Evolutionary conservation across 2,888 invertebrate species (phyloP), one percentile per base, ranked within the genome.

Genomic region (Tuta absoluta): DNA sequence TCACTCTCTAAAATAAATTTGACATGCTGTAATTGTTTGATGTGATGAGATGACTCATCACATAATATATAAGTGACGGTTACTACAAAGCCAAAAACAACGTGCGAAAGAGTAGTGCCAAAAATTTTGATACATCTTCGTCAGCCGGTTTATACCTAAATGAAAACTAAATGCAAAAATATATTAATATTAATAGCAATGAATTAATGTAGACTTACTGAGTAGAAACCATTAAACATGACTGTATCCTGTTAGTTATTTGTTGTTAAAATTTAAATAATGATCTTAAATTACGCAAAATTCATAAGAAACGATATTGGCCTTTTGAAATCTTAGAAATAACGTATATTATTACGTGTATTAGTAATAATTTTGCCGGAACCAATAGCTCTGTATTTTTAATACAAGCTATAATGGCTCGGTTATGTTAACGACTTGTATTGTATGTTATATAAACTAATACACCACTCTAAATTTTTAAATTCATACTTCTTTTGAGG

Each of bases 291-390:
- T 21, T 19, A 49, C 49, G 12, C 37, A 58, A 58, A 58, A 58
- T 58, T 58, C 19, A 58, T 38, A 14, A 21, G 21, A 58, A 38
- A 58, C 24, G 17, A 58, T 38, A 38, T 58, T 58, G 58, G 58
- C 58, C 58, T 58, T 58, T 58, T 0, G n/a, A 24, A 56, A 56
- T 21, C 23, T 19, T 56, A 56, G 53, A 53, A 21, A n/a, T n/a
- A n/a, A n/a, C n/a, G n/a, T n/a, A n/a, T n/a, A n/a, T n/a, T n/a
- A n/a, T n/a, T n/a, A n/a, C n/a, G n/a, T n/a, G n/a, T n/a, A 21
- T 23, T 51, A 51, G 49, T 21, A 12, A 51, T 21, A 19, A 51
- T 19, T n/a, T 33, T 5, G 33, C 23, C 19, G 23, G 8, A 21
- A 12, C 17, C 51, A 51, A 10, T 51, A 23, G 23, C 19, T 33